These are phyloP conservation scores for Amphimedon queenslandica DNA, from an alignment of 37 sponge, comb jelly and placozoan species.

Conservation along the genomic window DNA sequence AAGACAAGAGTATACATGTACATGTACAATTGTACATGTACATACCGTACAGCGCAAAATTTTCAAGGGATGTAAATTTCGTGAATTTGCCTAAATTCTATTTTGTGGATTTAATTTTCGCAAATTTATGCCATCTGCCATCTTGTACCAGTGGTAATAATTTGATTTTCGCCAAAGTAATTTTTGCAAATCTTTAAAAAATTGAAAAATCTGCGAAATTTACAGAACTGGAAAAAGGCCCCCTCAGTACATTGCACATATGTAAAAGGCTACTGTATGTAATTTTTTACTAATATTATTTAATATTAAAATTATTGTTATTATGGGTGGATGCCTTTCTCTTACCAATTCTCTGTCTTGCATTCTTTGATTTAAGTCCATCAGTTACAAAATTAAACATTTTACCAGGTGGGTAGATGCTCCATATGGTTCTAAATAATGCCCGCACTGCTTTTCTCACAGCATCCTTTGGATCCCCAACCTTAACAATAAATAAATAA, in stretches of 20 bases:
- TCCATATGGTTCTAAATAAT: slow-evolving; percentile 72
- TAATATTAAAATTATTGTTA: too few relatives aligned
- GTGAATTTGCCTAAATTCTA: too few relatives aligned
- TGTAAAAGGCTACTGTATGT: too few relatives aligned
- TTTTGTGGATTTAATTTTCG: too few relatives aligned
- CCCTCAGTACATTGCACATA: background rate
- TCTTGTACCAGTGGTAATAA: background rate
- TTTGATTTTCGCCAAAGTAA: too few relatives aligned
- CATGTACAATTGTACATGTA: too few relatives aligned
- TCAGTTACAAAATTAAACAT: slow-evolving; percentile 71
- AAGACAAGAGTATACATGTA: too few relatives aligned
- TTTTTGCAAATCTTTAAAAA: too few relatives aligned
- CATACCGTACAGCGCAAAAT: too few relatives aligned
- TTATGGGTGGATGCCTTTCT: background rate
- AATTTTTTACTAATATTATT: too few relatives aligned
- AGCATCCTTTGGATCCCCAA: slow-evolving; percentile 89
- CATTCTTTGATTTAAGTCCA: slow-evolving; percentile 84
- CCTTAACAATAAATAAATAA: slow-evolving; percentile 23
- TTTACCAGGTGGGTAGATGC: slow-evolving; percentile 79
- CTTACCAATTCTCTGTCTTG: slow-evolving; percentile 76
- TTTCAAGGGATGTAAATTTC: too few relatives aligned
- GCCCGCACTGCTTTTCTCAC: slow-evolving; percentile 80
- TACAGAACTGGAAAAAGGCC: background rate
- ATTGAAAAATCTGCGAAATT: background rate
- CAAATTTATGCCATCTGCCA: too few relatives aligned